These are phyloP conservation scores for Mesodorylaimus sp. DNA, from an alignment of 2,888 invertebrate species.

Conservation along the genomic window DNA sequence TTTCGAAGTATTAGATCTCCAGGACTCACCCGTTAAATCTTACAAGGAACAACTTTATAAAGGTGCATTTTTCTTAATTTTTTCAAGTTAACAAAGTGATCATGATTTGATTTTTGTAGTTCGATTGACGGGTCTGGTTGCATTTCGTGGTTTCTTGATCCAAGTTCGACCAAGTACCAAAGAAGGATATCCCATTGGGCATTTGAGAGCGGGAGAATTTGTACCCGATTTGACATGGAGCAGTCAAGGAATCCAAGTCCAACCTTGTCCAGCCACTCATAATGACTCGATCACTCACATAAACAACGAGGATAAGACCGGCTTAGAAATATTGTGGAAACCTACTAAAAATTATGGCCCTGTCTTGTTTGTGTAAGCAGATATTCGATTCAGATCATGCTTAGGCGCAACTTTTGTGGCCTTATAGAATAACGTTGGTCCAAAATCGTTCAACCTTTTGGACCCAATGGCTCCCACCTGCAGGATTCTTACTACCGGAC, in stretches of 20 bases:
- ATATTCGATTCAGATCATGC: too few species aligned
- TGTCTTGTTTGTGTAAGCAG: conserved; percentile 10
- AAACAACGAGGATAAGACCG: conserved; percentile 1
- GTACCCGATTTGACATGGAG: not conserved
- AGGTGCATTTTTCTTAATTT: not conserved
- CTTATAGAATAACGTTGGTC: not conserved
- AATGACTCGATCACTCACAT: conserved; percentile 8
- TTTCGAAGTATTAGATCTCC: not conserved
- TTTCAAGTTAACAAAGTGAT: not conserved
- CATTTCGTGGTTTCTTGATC: conserved; percentile 5
- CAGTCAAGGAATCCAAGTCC: conserved; percentile 1
- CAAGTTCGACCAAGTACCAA: conserved; percentile 8
- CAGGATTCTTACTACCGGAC: not conserved
- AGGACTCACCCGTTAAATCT: not conserved
- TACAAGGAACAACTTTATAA: not conserved
- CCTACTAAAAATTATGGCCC: conserved; percentile 2
- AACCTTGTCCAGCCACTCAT: conserved; percentile 1
- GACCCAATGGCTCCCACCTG: not conserved
- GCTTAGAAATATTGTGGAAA: conserved; percentile 1
- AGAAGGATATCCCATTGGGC: conserved; percentile 7
- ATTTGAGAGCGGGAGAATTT: conserved; percentile 9
- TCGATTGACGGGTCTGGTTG: not conserved
- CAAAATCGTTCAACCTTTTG: not conserved
- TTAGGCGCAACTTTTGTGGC: too few species aligned
- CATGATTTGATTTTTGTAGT: too few species aligned